These are phyloP conservation scores for Zelostemma sp. DNA, from an alignment of 1,140 invertebrate genomes.

Conservation along the genomic window DNA sequence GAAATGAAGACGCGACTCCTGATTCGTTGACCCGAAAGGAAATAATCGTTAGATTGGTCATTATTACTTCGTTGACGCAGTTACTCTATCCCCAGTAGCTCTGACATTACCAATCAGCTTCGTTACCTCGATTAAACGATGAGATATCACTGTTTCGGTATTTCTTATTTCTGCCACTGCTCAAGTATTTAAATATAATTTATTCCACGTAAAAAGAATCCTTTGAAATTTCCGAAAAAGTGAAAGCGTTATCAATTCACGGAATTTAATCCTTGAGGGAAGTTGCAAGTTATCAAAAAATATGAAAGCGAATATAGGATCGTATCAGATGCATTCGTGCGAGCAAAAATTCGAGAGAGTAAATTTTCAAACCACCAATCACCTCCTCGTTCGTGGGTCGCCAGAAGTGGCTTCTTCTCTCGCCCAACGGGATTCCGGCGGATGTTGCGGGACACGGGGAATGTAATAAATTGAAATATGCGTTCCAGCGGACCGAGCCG, in stretches of 20 bases:
- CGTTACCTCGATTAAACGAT: slow-evolving; percentile 53
- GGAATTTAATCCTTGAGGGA: no score
- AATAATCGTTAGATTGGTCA: slow-evolving; percentile 69
- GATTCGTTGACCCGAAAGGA: slow-evolving; percentile 65
- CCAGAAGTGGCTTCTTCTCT: slow-evolving; percentile 33
- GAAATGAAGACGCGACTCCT: slow-evolving; percentile 66
- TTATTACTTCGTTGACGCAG: slow-evolving; percentile 66
- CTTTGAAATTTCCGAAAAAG: no score
- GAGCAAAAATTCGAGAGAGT: slow-evolving; percentile 22
- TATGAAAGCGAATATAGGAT: slow-evolving; percentile 16
- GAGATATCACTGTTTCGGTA: slow-evolving; percentile 37
- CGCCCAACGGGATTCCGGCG: slow-evolving; percentile 24
- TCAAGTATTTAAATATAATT: no score
- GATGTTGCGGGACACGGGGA: slow-evolving; percentile 38
- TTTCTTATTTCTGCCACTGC: no score
- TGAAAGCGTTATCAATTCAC: no score
- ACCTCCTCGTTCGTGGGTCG: slow-evolving; percentile 21
- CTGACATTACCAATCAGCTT: slow-evolving; percentile 56
- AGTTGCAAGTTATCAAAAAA: slow-evolving; percentile 18
- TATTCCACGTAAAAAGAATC: no score
- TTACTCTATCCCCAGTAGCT: slow-evolving; percentile 55
- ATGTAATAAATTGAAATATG: slow-evolving; percentile 64
- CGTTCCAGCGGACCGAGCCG: slow-evolving; percentile 51
- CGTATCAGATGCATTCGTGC: slow-evolving; percentile 17
- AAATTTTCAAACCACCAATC: slow-evolving; percentile 32